Evolutionary conservation across 2,888 invertebrate species (phyloP).

Genomic region (Coelinius sp.): DNA sequence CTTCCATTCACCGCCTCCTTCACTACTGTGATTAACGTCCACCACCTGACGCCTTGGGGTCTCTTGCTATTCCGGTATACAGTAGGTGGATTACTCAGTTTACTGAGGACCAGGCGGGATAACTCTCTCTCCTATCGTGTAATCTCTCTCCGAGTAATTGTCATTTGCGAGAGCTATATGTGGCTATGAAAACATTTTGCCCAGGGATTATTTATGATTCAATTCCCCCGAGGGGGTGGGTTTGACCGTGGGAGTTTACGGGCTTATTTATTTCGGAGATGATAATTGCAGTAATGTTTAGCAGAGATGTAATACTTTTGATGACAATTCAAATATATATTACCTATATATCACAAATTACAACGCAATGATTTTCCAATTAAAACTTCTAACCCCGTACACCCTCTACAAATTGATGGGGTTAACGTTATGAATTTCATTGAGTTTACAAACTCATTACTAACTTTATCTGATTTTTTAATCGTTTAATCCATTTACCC

Average conservation of each 20-base stretch:
- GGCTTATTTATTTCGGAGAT: background rate
- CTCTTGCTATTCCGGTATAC: constrained; percentile 16
- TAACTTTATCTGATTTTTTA: constrained; percentile 9
- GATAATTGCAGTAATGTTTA: background rate
- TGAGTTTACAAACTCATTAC: constrained; percentile 5
- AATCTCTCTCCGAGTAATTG: constrained; percentile 24
- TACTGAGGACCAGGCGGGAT: background rate
- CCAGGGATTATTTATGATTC: constrained; percentile 13
- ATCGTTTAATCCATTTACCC: constrained; percentile 19
- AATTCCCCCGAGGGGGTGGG: background rate
- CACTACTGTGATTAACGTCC: constrained; percentile 55
- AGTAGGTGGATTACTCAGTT: constrained; percentile 23
- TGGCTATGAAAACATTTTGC: constrained; percentile 1
- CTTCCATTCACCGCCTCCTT: constrained; percentile 9
- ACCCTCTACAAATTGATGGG: background rate
- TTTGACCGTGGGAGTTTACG: background rate
- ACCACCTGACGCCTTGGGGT: constrained; percentile 56
- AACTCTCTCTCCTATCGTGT: background rate
- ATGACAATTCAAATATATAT: no score
- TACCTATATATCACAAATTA: no score
- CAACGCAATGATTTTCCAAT: background rate
- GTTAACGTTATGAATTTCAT: constrained; percentile 8
- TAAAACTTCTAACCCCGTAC: background rate
- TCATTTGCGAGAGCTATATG: constrained; percentile 20
- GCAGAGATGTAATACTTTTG: background rate